Evolutionary conservation across 2,888 invertebrate species (phyloP), one percentile per base, ranked within the genome.

Genomic region (Leptinotarsa haldemani): DNA sequence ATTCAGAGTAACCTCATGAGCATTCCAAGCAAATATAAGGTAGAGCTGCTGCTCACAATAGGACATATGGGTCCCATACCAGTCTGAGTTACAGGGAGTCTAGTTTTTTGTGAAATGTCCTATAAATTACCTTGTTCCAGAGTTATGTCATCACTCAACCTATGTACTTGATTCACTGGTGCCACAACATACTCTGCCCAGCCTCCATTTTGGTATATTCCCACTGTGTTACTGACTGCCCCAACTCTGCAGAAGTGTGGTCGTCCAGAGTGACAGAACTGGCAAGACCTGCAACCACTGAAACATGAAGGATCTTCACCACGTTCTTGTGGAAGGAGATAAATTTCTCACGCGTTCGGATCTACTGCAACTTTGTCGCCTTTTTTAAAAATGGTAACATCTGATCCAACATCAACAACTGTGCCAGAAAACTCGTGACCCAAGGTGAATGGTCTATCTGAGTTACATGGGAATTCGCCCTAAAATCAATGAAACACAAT

Each of bases 391-490:
- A 85, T 85, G 1, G 78, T 87, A 2, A 93, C 91, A 0, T 86
- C 86, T n/a, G 87, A 83, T 1, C 94, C 94, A 1, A 90, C 88
- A 0, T 89, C 90, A 48, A 89, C 86, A 0, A 93, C 87, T 0
- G 88, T 87, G 0, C 94, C 94, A 48, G 91, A 90, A 84, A 93
- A 93, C 86, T 94, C 94, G 74, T 94, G 94, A 0, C 94, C 94
- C 3, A 93, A 83, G 0, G 90, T 89, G 0, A 93, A 82, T 0
- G 90, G 88, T 0, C 87, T 88, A 2, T 88, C 86, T 61, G 89
- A 87, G 30, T 86, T 86, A n/a, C 92, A 92, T 1, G 93, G 92
- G 80, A 93, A 93, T 79, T 90, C 89, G 0, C 93, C 93, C 93
- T 93, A 79, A 22, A 77, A 78, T 47, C n/a, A 30, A 58, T 4